Percentiles rank a stretch among this genome's conserved stretches.
Evolutionary conservation across 2,888 invertebrate species (phyloP).

Genomic region (Andrena praecox): DNA sequence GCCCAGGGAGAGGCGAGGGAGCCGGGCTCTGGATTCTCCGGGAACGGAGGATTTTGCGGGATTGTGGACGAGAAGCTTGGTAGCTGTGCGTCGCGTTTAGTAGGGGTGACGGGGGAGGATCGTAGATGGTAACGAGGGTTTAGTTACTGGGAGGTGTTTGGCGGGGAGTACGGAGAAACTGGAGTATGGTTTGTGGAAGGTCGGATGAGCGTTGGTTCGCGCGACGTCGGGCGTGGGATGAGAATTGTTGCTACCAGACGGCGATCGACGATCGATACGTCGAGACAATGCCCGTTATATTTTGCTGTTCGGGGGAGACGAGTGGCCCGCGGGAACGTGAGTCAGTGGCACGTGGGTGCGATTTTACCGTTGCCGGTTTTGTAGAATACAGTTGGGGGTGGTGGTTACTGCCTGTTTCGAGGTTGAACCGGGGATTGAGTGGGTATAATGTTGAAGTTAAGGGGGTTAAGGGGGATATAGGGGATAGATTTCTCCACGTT

Average conservation of each 20-base stretch:
- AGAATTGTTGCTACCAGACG: conserved; percentile 36
- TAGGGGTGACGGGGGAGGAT: too few relatives aligned
- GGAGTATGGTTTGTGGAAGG: background rate
- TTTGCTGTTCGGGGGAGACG: conserved; percentile 3
- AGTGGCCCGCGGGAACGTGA: background rate
- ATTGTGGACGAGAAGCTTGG: too few relatives aligned
- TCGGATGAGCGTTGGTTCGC: background rate
- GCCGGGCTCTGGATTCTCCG: too few relatives aligned
- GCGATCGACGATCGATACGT: conserved; percentile 38
- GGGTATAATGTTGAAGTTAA: too few relatives aligned
- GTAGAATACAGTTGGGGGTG: background rate
- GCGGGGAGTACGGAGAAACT: background rate
- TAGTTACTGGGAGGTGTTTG: too few relatives aligned
- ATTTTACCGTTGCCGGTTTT: conserved; percentile 10
- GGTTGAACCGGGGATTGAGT: too few relatives aligned
- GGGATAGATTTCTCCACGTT: too few relatives aligned
- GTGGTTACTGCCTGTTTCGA: background rate
- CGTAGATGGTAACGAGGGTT: too few relatives aligned
- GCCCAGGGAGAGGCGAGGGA: too few relatives aligned
- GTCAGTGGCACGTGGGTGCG: conserved; percentile 22
- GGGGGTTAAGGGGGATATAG: too few relatives aligned
- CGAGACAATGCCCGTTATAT: conserved; percentile 29
- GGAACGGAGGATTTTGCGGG: too few relatives aligned
- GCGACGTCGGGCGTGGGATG: conserved; percentile 31
- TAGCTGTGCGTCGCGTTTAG: too few relatives aligned